Evolutionary conservation across 2,888 invertebrate species (phyloP).

Genomic region (Dyspetes luteomarginatus): DNA sequence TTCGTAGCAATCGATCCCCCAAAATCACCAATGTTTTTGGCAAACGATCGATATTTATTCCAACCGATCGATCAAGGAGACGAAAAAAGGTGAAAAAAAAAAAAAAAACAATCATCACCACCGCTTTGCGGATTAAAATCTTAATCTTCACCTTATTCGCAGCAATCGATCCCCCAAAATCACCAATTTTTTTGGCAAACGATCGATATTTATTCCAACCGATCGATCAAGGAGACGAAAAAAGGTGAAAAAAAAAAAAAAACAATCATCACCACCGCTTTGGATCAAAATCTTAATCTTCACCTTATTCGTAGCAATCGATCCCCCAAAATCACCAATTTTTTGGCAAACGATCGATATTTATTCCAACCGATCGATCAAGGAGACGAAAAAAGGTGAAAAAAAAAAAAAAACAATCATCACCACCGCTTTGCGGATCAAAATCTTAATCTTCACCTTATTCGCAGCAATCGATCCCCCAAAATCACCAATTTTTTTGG

Average conservation of each 20-base stretch:
- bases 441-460: background rate
- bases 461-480: no score
- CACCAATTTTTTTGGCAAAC: background rate
- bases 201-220: background rate
- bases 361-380: background rate
- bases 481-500: constrained; percentile 1
- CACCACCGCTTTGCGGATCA: constrained; percentile 14
- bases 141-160: no score
- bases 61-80: background rate
- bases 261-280: constrained; percentile 12
- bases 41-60: background rate
- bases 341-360: background rate
- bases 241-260: background rate
- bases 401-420: background rate
- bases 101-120: constrained; percentile 11
- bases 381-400: background rate
- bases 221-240: background rate
- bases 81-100: background rate
- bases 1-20: no score
- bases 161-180: no score
- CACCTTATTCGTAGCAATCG: no score
- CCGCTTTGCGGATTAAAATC: constrained; percentile 8
- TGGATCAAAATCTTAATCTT: constrained; percentile 1
- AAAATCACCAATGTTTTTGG: constrained; percentile 1
- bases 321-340: constrained; percentile 22